Evolutionary conservation across 2,888 invertebrate genomes (phyloP), one percentile per base, ranked within the genome.

Genomic region (Saturnia japonica): DNA sequence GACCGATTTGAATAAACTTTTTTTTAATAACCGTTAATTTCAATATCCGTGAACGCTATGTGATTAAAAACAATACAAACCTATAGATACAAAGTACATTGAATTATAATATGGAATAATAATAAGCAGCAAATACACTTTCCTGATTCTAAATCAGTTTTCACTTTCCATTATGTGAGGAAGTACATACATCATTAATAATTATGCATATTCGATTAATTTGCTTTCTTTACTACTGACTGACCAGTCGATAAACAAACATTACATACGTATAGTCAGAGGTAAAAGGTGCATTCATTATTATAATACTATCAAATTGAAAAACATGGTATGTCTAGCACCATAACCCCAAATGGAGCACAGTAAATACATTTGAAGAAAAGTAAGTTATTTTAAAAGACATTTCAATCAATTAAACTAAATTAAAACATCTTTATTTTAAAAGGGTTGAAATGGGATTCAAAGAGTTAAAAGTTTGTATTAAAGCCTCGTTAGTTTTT

Each of bases 121-220:
- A 34, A 51, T 68, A 28, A 28, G 25, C 34, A 22, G n/a, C 16
- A 19, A 43, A 19, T 43, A 54, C 47, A 68, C 62, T 71, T 64
- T 42, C 40, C 8, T 43, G 60, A 43, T 43, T 62, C 57, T 67
- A 68, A 70, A 47, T 72, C n/a, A n/a, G 40, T 70, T 76, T 78
- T 77, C 77, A 76, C 80, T 80, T 79, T 79, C 78, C 57, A 40
- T 68, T 68, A 42, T 12, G 28, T 72, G 68, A 60, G 74, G 72
- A 71, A 70, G 70, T 70, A 42, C 54, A 25, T 69, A 57, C 69
- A 69, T 72, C 42, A 42, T 40, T 12, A 54, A 67, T 74, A 71
- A 75, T 77, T 74, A 72, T 69, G 68, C 76, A 76, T 76, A 72
- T 64, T 64, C 40, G 19, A 40, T n/a, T 64, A 40, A n/a, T n/a